Percentiles rank a stretch among this genome's conserved stretches.
phyloP scores from a whole-genome alignment of 2,888 invertebrate species.

The Autographa gamma region DNA sequence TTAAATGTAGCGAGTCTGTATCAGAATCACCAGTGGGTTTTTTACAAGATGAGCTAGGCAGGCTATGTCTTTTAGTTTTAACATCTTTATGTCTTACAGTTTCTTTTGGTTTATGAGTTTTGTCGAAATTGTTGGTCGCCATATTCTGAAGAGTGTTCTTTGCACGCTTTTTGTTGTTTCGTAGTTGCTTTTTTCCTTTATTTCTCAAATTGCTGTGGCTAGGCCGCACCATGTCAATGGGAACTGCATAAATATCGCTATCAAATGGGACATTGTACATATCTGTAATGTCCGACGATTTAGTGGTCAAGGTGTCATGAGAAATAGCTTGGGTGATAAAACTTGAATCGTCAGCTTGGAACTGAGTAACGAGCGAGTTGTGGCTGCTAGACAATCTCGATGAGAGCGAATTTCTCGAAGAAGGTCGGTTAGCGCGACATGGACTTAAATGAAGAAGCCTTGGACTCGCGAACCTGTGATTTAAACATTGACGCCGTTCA shows the following conservation, averaged over 20 bases:
- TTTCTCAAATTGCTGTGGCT: constrained; percentile 76
- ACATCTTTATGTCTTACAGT: constrained; percentile 75
- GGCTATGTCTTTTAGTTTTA: constrained; percentile 91
- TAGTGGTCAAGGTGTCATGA: constrained; percentile 92
- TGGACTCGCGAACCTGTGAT: constrained; percentile 83
- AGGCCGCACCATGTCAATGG: constrained; percentile 93
- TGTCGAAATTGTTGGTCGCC: constrained; percentile 67
- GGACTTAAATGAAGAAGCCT: constrained; percentile 90
- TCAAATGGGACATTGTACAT: constrained; percentile 97
- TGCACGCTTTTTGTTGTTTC: constrained; percentile 79
- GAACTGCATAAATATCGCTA: constrained; percentile 96
- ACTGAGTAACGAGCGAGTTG: constrained; percentile 93
- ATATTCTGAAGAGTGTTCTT: constrained; percentile 75
- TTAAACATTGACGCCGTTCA: constrained; percentile 81
- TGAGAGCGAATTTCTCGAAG: constrained; percentile 93
- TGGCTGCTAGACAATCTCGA: constrained; percentile 95
- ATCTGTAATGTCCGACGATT: constrained; percentile 94
- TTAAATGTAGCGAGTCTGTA: constrained; percentile 93
- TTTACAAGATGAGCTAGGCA: constrained; percentile 90
- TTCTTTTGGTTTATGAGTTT: constrained; percentile 73
- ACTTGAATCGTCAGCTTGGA: constrained; percentile 94
- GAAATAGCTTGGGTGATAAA: constrained; percentile 97
- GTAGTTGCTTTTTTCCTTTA: constrained; percentile 80
- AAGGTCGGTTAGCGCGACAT: constrained; percentile 90
- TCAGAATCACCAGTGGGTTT: constrained; percentile 87